phyloP scores from a whole-genome alignment of 2,113 vertebrate genomes.

The Tetraodon nigroviridis region DNA sequence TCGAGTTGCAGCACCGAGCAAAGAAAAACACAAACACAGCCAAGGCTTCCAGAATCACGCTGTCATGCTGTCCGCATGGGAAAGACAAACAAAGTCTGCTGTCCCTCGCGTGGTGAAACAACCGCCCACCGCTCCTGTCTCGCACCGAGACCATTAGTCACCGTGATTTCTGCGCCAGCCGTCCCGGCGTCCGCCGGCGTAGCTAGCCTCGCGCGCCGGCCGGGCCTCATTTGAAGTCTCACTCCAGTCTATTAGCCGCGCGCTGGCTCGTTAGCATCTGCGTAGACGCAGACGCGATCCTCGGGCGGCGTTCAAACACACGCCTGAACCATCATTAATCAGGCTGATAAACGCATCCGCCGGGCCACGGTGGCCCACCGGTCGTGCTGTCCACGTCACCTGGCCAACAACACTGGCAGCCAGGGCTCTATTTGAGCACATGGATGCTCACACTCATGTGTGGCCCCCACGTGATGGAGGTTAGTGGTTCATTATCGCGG shows the following conservation, averaged over 20 bases:
- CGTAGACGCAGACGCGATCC: slow-evolving; percentile 48
- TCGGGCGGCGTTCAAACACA: slow-evolving; percentile 51
- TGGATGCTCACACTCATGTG: slow-evolving; percentile 20
- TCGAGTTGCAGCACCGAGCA: slow-evolving; percentile 29
- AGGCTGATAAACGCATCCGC: slow-evolving; percentile 28
- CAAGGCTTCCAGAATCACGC: slow-evolving; percentile 56
- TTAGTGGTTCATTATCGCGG: slow-evolving; percentile 30
- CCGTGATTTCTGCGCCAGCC: slow-evolving; percentile 69
- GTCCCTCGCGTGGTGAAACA: slow-evolving; percentile 52
- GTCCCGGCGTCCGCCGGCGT: slow-evolving; percentile 20
- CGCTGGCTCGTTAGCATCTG: slow-evolving; percentile 50
- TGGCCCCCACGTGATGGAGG: slow-evolving; percentile 38
- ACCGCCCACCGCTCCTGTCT: slow-evolving; percentile 66
- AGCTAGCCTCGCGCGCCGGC: slow-evolving; percentile 55
- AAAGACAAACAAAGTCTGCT: slow-evolving; percentile 66
- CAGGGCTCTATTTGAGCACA: slow-evolving; percentile 26
- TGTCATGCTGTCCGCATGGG: slow-evolving; percentile 54
- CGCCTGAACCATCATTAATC: slow-evolving; percentile 40
- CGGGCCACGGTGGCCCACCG: slow-evolving; percentile 12
- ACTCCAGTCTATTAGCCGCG: slow-evolving; percentile 57
- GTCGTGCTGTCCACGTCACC: slow-evolving; percentile 28
- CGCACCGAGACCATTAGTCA: slow-evolving; percentile 70
- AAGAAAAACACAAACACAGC: slow-evolving; percentile 45
- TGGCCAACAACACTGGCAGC: slow-evolving; percentile 21
- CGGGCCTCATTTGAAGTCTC: slow-evolving; percentile 61